These are phyloP conservation scores for Clistopyga incitator DNA, from an alignment of 2,888 invertebrate species.

Conservation along the genomic window DNA sequence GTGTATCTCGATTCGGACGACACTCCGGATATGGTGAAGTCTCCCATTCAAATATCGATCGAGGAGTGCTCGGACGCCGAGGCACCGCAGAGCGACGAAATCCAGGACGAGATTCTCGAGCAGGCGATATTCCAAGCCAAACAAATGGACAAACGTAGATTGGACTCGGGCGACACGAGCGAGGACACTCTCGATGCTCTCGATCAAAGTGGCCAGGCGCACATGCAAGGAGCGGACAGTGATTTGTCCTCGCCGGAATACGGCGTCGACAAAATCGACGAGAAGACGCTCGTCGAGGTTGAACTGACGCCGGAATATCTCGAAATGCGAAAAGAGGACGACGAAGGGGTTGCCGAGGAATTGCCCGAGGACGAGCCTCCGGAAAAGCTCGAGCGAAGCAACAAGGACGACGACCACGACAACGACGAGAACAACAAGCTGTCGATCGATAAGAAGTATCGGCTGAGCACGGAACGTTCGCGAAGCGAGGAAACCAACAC, in stretches of 20 bases:
- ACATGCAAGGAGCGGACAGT: constrained; percentile 80
- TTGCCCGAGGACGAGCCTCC: constrained; percentile 81
- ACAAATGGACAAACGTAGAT: constrained; percentile 77
- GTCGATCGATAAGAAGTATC: constrained; percentile 83
- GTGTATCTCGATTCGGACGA: constrained; percentile 73
- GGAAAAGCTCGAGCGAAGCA: constrained; percentile 61
- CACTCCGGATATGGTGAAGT: constrained; percentile 79
- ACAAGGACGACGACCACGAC: constrained; percentile 48
- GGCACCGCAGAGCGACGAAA: constrained; percentile 72
- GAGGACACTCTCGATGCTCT: constrained; percentile 82
- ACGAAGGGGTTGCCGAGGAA: constrained; percentile 86
- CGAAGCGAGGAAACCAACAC: constrained; percentile 92
- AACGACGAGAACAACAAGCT: constrained; percentile 62
- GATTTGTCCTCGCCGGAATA: constrained; percentile 82
- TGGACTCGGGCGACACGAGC: constrained; percentile 81
- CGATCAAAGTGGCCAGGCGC: constrained; percentile 73
- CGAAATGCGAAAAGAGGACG: constrained; percentile 87
- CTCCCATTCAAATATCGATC: constrained; percentile 83
- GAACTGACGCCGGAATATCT: constrained; percentile 88
- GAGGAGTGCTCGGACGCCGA: constrained; percentile 83
- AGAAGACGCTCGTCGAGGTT: constrained; percentile 84
- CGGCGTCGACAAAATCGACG: constrained; percentile 80
- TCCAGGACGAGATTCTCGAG: constrained; percentile 72
- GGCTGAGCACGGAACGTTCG: constrained; percentile 90
- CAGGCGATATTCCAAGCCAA: constrained; percentile 76